Base-by-base conservation (phyloP, 1,140 invertebrate species). In the Holotrichia oblita region DNA sequence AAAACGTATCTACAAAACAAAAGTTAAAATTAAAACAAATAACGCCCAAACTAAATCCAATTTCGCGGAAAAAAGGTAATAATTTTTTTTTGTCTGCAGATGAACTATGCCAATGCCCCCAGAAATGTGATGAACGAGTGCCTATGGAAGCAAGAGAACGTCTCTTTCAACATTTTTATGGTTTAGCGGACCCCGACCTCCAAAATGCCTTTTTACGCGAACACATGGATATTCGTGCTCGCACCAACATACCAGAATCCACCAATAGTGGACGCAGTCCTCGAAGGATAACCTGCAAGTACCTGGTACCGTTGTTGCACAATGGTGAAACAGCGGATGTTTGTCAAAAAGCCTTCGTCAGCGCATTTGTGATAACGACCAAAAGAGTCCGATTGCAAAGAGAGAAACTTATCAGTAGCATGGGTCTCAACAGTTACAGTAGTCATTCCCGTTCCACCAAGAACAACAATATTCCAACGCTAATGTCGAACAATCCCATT, bases 271-370 rank as follows among this genome's bases (percentile, higher is more conserved):
- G 86, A 7, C 79, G 86, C 72, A 82, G 86, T 79, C 84, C 87
- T 40, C 83, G 85, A 14, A 81, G 88, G 76, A 88, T 89, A 44
- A 88, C 87, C n/a, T 89, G 88, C 83, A 89, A 89, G 81, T 89
- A 89, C 80, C 83, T 86, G 77, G 84, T 89, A 78, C 88, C 88
- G 41, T 76, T 87, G 10, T 78, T 86, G 77, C 84, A 81, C 40
- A 74, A 73, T 9, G 80, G 81, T 14, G 85, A 87, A 59, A 85
- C 83, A 27, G 86, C 88, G 6, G 89, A 89, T 79, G 88, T 89
- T 7, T 89, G 89, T 79, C 88, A 89, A 80, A 89, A 89, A 84
- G 89, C 89, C 27, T 89, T 89, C 79, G 88, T 89, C 79, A 89
- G 89, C 82, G 84, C 88, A 27, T 89, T 88, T 82, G 88, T 87